Evolutionary conservation across 2,888 invertebrate species (phyloP).

Genomic region (Megalurothrips usitatus): DNA sequence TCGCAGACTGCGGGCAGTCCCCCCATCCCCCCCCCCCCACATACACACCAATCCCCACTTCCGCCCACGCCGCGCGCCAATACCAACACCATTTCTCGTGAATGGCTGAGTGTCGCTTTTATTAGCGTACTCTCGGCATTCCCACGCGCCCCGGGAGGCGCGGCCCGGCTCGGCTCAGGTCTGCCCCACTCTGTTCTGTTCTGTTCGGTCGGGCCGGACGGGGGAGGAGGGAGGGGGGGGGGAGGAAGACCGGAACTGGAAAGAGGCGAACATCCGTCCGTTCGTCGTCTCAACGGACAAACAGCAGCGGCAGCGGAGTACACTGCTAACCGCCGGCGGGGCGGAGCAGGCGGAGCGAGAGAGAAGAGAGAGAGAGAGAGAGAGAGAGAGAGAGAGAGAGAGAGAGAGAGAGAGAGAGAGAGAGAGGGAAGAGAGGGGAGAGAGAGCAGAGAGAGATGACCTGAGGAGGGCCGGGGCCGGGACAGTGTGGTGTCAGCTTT

Average conservation of each 20-base stretch:
- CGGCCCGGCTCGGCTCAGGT: too few species aligned
- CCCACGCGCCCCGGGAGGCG: not conserved
- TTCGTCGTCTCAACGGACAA: conserved; percentile 4
- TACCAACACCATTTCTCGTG: too few species aligned
- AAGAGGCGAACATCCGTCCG: conserved; percentile 2
- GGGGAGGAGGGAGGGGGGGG: not conserved
- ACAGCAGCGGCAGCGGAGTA: not conserved
- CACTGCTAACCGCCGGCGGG: not conserved
- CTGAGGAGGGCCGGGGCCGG: too few species aligned
- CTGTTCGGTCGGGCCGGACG: too few species aligned
- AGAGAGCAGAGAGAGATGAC: conserved; percentile 2
- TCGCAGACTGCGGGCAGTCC: too few species aligned
- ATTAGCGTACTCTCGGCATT: not conserved
- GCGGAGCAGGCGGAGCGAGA: not conserved
- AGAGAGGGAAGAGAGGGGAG: not conserved
- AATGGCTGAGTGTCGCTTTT: not conserved
- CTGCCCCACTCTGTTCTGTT: too few species aligned
- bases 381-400: conserved; percentile 6
- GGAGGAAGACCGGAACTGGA: not conserved
- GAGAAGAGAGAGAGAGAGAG: conserved; percentile 18
- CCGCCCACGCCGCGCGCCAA: too few species aligned
- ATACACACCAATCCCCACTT: too few species aligned
- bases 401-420: conserved; percentile 18
- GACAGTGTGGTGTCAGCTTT: too few species aligned
- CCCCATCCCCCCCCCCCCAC: too few species aligned